Conservation (phyloP, 2,888 invertebrate genomes). For the Epirrhoe tristata region DNA sequence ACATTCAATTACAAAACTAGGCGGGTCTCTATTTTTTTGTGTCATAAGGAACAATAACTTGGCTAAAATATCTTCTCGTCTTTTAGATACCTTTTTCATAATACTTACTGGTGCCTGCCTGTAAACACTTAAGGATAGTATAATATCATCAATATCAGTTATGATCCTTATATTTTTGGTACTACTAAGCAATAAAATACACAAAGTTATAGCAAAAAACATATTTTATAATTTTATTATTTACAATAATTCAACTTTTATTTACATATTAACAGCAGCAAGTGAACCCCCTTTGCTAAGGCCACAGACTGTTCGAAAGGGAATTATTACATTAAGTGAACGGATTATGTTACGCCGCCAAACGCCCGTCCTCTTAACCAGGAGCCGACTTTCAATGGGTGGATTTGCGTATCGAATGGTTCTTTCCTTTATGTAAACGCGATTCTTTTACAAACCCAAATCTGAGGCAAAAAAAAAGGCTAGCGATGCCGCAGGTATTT, state of each 20-base stretch:
- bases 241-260: constrained; percentile 85
- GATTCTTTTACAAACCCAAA: background rate
- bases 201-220: constrained; percentile 78
- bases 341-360: constrained; percentile 27
- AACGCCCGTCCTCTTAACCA: constrained; percentile 19
- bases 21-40: background rate
- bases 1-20: background rate
- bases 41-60: too few species aligned
- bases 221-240: constrained; percentile 83
- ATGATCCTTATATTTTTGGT: background rate
- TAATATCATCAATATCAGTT: too few species aligned
- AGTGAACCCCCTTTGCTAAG: constrained; percentile 69
- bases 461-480: background rate
- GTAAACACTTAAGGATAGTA: too few species aligned
- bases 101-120: too few species aligned
- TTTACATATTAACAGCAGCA: constrained; percentile 85
- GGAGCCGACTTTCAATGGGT: constrained; percentile 37
- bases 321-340: constrained; percentile 68
- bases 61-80: too few species aligned
- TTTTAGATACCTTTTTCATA: too few species aligned
- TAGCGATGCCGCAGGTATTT: background rate
- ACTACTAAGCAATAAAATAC: constrained; percentile 49
- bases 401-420: constrained; percentile 23
- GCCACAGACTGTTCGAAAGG: constrained; percentile 76
- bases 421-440: background rate